Evolutionary conservation across 1,140 invertebrate species (phyloP), one percentile per base, ranked within the genome.

Genomic region (Panonychus citri): DNA sequence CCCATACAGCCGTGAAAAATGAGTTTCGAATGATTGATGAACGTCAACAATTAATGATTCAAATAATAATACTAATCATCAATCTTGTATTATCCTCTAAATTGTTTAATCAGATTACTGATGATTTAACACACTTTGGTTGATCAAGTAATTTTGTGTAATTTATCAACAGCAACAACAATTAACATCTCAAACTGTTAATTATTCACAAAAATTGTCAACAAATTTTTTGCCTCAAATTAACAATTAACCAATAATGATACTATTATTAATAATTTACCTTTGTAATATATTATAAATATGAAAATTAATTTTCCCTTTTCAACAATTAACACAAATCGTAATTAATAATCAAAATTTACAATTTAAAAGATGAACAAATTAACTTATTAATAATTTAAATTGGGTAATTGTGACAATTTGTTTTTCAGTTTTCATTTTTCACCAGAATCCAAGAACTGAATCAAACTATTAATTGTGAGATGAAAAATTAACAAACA

Each of bases 41-140:
- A 40, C 13, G 13, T n/a, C 13, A 13, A 17, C 39, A 40, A 40
- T 40, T 40, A 17, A 17, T 13, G 13, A 13, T n/a, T 40, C 39
- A 40, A n/a, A 60, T 78, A 82, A 81, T 19, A 26, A 19, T 27
- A 43, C 57, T 42, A 19, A 30, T 27, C 19, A 58, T 30, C 21
- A 37, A 34, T 39, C 39, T 17, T 13, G 13, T 40, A 13, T 17
- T 40, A n/a, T 40, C 13, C 19, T 17, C 39, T 40, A n/a, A 40
- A 40, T 3, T 7, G 39, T 40, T 40, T 40, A 3, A n/a, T n/a
- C n/a, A n/a, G n/a, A n/a, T n/a, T n/a, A n/a, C n/a, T n/a, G n/a
- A n/a, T n/a, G n/a, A n/a, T n/a, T n/a, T n/a, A n/a, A n/a, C n/a
- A n/a, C n/a, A n/a, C n/a, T n/a, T n/a, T n/a, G n/a, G n/a, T n/a